Evolutionary conservation across 2,797 vertebrate species (phyloP).

Genomic region (Paratrypauchen microcephalus): DNA sequence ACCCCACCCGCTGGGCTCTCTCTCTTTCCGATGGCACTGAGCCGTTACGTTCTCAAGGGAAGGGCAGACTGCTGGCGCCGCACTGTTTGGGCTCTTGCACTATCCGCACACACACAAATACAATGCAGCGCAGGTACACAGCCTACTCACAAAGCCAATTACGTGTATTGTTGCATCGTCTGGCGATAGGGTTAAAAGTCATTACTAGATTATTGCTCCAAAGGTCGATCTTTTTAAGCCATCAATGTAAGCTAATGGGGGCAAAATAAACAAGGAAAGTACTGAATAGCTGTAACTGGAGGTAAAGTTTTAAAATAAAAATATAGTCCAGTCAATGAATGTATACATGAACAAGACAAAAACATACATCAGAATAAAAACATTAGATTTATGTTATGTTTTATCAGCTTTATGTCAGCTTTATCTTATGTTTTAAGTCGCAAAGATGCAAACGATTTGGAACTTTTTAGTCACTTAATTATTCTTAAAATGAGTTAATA

Average conservation of each 20-base stretch:
- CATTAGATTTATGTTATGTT: too few relatives aligned
- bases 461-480: too few relatives aligned
- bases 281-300: background rate
- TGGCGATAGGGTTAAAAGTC: constrained; percentile 54
- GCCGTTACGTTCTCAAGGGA: constrained; percentile 81
- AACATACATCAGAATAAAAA: too few relatives aligned
- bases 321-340: too few relatives aligned
- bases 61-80: constrained; percentile 85
- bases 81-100: constrained; percentile 72
- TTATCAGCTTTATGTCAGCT: too few relatives aligned
- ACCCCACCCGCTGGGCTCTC: constrained; percentile 18
- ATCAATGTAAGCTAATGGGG: background rate
- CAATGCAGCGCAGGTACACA: constrained; percentile 48
- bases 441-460: too few relatives aligned
- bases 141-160: constrained; percentile 70
- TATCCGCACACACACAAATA: constrained; percentile 47
- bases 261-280: background rate
- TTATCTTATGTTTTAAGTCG: too few relatives aligned
- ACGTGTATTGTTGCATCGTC: constrained; percentile 73
- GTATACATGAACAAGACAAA: background rate
- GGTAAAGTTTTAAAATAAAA: too few relatives aligned
- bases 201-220: constrained; percentile 46
- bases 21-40: constrained; percentile 78
- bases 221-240: background rate
- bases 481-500: background rate